These are phyloP conservation scores for Opisthograptis luteolata DNA, from an alignment of 2,888 invertebrate genomes.

Conservation along the genomic window DNA sequence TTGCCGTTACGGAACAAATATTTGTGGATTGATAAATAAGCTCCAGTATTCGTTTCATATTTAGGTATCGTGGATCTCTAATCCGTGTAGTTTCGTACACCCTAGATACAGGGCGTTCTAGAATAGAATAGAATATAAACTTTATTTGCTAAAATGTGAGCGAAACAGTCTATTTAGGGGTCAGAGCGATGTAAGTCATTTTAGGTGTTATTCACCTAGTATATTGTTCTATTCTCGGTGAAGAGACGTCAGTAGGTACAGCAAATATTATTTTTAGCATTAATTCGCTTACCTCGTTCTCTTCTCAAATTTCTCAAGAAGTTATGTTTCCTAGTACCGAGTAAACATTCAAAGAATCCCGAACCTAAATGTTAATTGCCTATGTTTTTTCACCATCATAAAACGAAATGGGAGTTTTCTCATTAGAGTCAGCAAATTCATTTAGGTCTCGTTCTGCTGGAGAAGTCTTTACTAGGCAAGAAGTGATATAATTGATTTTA, in stretches of 20 bases:
- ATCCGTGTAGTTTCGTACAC: too few species aligned
- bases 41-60: too few species aligned
- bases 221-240: too few species aligned
- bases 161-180: too few species aligned
- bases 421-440: conserved; percentile 70
- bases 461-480: conserved; percentile 39
- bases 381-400: conserved; percentile 49
- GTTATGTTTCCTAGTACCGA: conserved; percentile 10
- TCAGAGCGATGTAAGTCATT: too few species aligned
- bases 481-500: conserved; percentile 50
- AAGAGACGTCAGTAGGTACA: background rate
- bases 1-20: too few species aligned
- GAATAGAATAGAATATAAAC: too few species aligned
- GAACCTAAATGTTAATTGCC: conserved; percentile 56
- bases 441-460: conserved; percentile 54
- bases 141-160: too few species aligned
- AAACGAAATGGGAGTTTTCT: conserved; percentile 68
- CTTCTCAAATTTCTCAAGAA: conserved; percentile 8
- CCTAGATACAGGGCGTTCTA: too few species aligned
- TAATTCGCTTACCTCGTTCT: conserved; percentile 12
- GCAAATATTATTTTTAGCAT: conserved; percentile 3
- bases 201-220: too few species aligned
- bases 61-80: too few species aligned
- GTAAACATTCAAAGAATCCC: conserved; percentile 31
- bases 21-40: too few species aligned